Conservation (phyloP, 2,113 vertebrate genomes). For the Actenoides lindsayi region DNA sequence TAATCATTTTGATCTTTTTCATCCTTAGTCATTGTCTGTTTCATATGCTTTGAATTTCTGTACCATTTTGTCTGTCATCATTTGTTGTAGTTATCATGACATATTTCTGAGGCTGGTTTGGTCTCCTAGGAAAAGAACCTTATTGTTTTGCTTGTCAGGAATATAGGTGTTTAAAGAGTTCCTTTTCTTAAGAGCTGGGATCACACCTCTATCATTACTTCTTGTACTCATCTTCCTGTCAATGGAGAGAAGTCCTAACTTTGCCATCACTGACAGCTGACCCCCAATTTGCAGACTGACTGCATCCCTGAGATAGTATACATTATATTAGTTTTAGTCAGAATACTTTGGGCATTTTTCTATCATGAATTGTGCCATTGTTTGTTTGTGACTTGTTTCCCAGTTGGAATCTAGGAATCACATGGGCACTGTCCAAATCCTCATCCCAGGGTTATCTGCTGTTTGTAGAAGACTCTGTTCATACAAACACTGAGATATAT, state of each 20-base stretch:
- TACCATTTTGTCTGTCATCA: background rate
- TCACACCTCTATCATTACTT: background rate
- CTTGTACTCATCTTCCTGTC: background rate
- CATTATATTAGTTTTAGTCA: background rate
- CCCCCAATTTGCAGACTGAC: background rate
- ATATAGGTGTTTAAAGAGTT: background rate
- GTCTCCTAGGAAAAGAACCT: background rate
- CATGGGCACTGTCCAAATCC: background rate
- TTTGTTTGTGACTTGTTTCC: background rate
- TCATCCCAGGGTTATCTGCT: background rate
- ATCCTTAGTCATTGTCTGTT: background rate
- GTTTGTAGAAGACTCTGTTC: background rate
- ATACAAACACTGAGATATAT: background rate
- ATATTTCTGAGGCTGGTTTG: background rate
- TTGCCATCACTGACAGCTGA: background rate
- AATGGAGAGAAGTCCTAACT: background rate
- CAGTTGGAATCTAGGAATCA: background rate
- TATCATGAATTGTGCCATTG: background rate
- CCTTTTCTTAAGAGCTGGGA: background rate
- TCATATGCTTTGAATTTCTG: background rate
- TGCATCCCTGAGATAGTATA: background rate
- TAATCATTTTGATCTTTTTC: background rate
- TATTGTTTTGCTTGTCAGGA: background rate
- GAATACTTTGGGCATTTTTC: background rate
- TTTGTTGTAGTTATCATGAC: background rate